Evolutionary conservation across 2,797 vertebrate species (phyloP).

Genomic region (Sorex maritimensis): DNA sequence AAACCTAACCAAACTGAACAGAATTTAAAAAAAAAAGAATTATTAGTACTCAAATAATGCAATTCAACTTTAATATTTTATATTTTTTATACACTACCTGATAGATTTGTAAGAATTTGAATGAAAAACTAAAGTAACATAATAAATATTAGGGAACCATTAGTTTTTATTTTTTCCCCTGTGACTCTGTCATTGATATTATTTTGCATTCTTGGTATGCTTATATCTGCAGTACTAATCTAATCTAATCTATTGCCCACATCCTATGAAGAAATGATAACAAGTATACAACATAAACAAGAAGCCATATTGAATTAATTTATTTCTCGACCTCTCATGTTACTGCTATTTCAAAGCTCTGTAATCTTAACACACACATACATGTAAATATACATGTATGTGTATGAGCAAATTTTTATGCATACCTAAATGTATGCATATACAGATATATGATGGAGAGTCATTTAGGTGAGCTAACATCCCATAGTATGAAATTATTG

Average conservation of each 20-base stretch:
- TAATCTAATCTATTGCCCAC: background rate
- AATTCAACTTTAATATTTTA: slow-evolving; percentile 54
- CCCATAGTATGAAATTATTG: background rate
- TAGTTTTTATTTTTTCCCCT: slow-evolving; percentile 2
- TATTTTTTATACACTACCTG: slow-evolving; percentile 16
- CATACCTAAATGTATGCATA: background rate
- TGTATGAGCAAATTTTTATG: background rate
- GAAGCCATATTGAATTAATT: background rate
- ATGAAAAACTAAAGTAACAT: slow-evolving; percentile 13
- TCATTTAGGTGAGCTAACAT: slow-evolving; percentile 10
- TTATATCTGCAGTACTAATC: slow-evolving; percentile 6
- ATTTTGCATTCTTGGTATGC: slow-evolving; percentile 22
- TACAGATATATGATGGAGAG: accelerated
- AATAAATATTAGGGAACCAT: background rate
- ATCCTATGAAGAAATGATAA: background rate
- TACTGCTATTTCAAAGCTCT: background rate
- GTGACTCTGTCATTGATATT: slow-evolving; percentile 27
- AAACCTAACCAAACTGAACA: no score
- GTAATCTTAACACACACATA: background rate
- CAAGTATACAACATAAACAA: background rate
- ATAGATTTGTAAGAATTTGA: slow-evolving; percentile 62
- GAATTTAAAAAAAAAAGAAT: background rate
- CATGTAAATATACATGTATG: background rate
- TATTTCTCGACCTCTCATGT: background rate
- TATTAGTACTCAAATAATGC: slow-evolving; percentile 1